Evolutionary conservation across 1,140 invertebrate species (phyloP).

Genomic region (Megalopta genalis): DNA sequence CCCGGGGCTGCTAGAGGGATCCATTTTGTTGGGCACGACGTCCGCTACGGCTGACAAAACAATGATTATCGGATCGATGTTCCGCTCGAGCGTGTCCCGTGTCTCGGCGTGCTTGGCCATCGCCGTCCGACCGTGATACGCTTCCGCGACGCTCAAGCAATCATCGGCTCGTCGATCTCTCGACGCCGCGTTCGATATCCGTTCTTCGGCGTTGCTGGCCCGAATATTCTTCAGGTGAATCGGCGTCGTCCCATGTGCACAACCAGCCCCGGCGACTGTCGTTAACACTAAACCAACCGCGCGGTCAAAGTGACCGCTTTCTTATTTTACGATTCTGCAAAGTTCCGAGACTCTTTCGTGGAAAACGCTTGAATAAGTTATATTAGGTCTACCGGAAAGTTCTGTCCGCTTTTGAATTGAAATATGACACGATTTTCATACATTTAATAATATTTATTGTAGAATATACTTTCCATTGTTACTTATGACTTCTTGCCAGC

Average conservation of each 20-base stretch:
- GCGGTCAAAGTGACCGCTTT: too few relatives aligned
- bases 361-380: too few relatives aligned
- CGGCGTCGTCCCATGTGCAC: neutral
- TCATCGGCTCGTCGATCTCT: constrained; percentile 33
- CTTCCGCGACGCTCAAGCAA: constrained; percentile 43
- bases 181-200: constrained; percentile 36
- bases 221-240: constrained; percentile 32
- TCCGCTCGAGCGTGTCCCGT: constrained; percentile 47
- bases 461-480: too few relatives aligned
- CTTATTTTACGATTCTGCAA: too few relatives aligned
- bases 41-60: constrained; percentile 39
- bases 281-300: too few relatives aligned
- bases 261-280: too few relatives aligned
- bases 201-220: constrained; percentile 6
- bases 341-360: too few relatives aligned
- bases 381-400: too few relatives aligned
- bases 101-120: constrained; percentile 25
- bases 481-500: too few relatives aligned
- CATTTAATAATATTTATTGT: too few relatives aligned
- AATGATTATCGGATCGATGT: constrained; percentile 48
- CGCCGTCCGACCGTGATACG: constrained; percentile 39
- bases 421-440: too few relatives aligned
- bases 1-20: neutral
- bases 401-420: too few relatives aligned
- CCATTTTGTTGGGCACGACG: neutral